Base-by-base conservation (phyloP, 2,888 invertebrate genomes). In the Himalopsyche anomala region DNA sequence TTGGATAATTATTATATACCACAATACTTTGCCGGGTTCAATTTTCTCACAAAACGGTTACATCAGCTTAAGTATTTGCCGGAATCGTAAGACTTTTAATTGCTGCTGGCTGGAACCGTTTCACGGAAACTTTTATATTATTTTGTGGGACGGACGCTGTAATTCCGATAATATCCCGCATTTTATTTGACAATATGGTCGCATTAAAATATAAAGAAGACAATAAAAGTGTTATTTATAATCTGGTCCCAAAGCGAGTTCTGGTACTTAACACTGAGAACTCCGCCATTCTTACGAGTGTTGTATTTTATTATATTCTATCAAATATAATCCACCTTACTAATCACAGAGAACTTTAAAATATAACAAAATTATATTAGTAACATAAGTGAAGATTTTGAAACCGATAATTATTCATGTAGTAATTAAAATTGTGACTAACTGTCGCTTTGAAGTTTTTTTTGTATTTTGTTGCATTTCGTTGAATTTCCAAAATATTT, bases 171-270 rank as follows among this genome's bases (percentile, higher is more conserved):
- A 85, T 62, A 85, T 85, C 69, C 85, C 80, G 85, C 38, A 38
- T 80, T 87, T 87, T 87, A 85, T 85, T 86, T 82, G 84, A 87
- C 86, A 87, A 87, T 87, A 82, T 17, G 36, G 86, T 83, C 54
- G 74, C 74, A 74, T 36, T 74, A 38, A 74, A 74, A 15, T 74
- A 74, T 36, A 74, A 74, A 74, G 74, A 74, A 74, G 74, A 74
- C 74, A 74, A 74, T 74, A 74, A 74, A 74, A 74, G 4, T 74
- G 74, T 74, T 74, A 74, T 74, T 74, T 74, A 74, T 38, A 74
- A 74, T 74, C 74, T 74, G 74, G 74, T 74, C 36, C 74, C 28
- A 15, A 36, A 74, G 74, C 74, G 74, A 36, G 74, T 74, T 74
- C 36, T 74, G 15, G 8, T 74, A 36, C 15, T 74, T 74, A 74